Evolutionary conservation across 1,140 invertebrate genomes (phyloP).

Genomic region (Galendromus occidentalis): DNA sequence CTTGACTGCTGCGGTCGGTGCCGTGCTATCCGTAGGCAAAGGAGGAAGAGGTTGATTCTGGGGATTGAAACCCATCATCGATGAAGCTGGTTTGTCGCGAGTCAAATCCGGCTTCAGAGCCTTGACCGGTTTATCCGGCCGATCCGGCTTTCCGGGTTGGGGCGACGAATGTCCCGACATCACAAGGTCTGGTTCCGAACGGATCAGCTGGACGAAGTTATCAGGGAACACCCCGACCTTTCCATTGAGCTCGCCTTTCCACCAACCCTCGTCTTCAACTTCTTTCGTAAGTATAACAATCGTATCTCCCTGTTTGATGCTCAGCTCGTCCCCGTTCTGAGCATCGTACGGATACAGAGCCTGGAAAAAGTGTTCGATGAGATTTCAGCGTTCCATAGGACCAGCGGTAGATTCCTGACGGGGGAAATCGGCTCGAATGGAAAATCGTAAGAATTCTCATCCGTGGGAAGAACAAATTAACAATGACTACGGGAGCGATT

Average conservation of each 20-base stretch:
- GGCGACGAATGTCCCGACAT: conserved; percentile 23
- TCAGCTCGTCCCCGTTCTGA: conserved; percentile 80
- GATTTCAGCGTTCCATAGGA: too few relatives aligned
- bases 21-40: not conserved
- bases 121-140: conserved; percentile 24
- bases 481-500: too few relatives aligned
- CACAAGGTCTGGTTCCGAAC: conserved; percentile 21
- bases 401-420: too few relatives aligned
- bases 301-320: conserved; percentile 66
- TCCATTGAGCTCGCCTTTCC: conserved; percentile 77
- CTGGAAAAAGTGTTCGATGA: not conserved
- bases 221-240: conserved; percentile 83
- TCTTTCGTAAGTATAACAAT: conserved; percentile 67
- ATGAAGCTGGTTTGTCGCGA: not conserved
- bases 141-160: conserved; percentile 22
- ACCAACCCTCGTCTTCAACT: conserved; percentile 84
- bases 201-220: conserved; percentile 67
- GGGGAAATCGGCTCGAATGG: not conserved
- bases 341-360: conserved; percentile 75
- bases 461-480: too few relatives aligned
- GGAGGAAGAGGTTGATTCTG: not conserved
- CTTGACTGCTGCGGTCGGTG: conserved; percentile 1
- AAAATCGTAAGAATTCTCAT: conserved; percentile 12
- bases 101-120: conserved; percentile 12
- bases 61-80: not conserved